These are phyloP conservation scores for Caenorhabditis afra DNA, from an alignment of 2,888 invertebrate genomes.

Conservation along the genomic window DNA sequence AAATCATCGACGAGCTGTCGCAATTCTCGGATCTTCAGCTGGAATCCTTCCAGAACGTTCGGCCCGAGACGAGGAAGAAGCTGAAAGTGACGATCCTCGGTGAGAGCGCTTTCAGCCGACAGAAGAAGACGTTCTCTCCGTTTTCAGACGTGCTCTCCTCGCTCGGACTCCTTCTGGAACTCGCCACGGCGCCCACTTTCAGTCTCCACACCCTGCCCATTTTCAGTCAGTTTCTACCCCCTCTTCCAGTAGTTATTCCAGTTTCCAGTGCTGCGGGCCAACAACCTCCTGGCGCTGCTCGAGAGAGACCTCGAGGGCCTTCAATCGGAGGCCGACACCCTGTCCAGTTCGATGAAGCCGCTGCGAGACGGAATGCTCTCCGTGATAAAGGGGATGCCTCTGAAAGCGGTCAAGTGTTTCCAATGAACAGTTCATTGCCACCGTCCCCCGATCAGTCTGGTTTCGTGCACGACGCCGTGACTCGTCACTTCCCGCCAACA, in stretches of 20 bases:
- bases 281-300: slow-evolving; percentile 17
- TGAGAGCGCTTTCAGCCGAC: not conserved
- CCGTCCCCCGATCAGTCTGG: slow-evolving; percentile 6
- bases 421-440: slow-evolving; percentile 15
- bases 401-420: slow-evolving; percentile 27
- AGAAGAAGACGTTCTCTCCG: not conserved
- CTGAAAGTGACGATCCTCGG: slow-evolving; percentile 24
- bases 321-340: slow-evolving; percentile 9
- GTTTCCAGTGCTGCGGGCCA: slow-evolving; percentile 34
- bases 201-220: slow-evolving; percentile 18
- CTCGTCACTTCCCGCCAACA: slow-evolving; percentile 37
- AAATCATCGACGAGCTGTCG: slow-evolving; percentile 27
- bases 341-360: slow-evolving; percentile 9
- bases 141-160: slow-evolving; percentile 26
- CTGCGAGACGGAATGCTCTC: slow-evolving; percentile 8
- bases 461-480: not conserved
- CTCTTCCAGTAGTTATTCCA: no score
- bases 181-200: slow-evolving; percentile 18
- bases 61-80: slow-evolving; percentile 18
- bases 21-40: slow-evolving; percentile 17
- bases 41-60: slow-evolving; percentile 21
- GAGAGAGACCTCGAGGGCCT: slow-evolving; percentile 25
- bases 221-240: slow-evolving; percentile 14
- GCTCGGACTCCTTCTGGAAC: slow-evolving; percentile 30
- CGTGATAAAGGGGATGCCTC: slow-evolving; percentile 14